These are phyloP conservation scores for Amiota minor DNA, from an alignment of 2,888 invertebrate species.

Conservation along the genomic window DNA sequence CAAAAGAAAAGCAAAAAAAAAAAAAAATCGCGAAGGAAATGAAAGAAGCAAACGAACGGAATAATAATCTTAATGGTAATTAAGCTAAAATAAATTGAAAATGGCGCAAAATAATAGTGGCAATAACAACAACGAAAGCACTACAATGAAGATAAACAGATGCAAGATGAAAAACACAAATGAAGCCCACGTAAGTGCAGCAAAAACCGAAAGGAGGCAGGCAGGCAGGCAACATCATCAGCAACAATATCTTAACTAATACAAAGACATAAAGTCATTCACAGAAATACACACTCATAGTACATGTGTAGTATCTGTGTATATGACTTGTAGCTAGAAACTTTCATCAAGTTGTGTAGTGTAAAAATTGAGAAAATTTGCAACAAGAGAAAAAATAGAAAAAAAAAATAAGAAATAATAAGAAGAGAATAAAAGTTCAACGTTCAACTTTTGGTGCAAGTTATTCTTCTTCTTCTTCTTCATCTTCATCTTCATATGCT, in stretches of 20 bases:
- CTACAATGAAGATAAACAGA: too few relatives aligned
- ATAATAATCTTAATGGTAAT: slow-evolving; percentile 12
- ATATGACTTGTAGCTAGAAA: background rate
- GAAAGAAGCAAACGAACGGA: background rate
- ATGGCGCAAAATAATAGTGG: slow-evolving; percentile 2
- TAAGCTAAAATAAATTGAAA: slow-evolving; percentile 22
- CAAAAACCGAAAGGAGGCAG: background rate
- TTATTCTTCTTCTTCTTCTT: background rate
- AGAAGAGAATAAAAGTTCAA: background rate
- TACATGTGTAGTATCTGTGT: background rate
- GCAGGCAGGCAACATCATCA: background rate
- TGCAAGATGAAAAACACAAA: too few relatives aligned
- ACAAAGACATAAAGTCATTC: background rate
- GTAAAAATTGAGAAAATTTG: slow-evolving; percentile 24
- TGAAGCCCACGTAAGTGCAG: background rate
- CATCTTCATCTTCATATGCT: background rate
- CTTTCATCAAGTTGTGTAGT: slow-evolving; percentile 10
- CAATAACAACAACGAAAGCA: too few relatives aligned
- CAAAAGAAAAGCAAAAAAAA: background rate
- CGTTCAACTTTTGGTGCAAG: background rate
- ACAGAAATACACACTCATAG: background rate
- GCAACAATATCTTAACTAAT: background rate
- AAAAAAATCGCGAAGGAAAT: background rate
- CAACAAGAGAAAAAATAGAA: background rate
- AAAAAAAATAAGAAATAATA: background rate